These are phyloP conservation scores for Dallia pectoralis DNA, from an alignment of 2,797 vertebrate genomes.

Conservation along the genomic window DNA sequence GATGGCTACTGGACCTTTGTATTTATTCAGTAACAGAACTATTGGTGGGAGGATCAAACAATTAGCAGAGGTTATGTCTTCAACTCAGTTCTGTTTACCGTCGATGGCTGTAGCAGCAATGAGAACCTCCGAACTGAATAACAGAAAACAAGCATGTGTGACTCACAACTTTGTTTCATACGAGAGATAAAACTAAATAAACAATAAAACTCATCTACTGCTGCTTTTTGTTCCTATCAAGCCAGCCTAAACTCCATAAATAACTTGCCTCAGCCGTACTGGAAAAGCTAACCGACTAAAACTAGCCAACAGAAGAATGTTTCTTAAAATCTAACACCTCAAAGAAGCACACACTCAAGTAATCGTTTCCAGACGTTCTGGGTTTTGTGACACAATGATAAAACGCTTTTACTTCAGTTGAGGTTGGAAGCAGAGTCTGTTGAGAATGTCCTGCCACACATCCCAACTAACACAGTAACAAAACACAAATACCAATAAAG, in stretches of 20 bases:
- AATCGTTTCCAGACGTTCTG: slow-evolving; percentile 72
- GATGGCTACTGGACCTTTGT: neutral
- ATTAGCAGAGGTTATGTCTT: neutral
- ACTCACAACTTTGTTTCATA: slow-evolving; percentile 65
- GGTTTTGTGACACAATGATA: slow-evolving; percentile 31
- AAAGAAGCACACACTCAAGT: slow-evolving; percentile 42
- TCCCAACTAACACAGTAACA: neutral
- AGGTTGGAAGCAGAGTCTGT: slow-evolving; percentile 12
- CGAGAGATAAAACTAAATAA: slow-evolving; percentile 10
- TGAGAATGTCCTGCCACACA: slow-evolving; percentile 3
- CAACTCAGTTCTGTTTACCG: slow-evolving; percentile 64
- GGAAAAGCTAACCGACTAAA: slow-evolving; percentile 17
- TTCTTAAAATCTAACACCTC: slow-evolving; percentile 23
- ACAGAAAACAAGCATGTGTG: slow-evolving; percentile 65
- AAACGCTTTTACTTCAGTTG: slow-evolving; percentile 15
- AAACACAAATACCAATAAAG: neutral
- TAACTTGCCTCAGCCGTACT: neutral
- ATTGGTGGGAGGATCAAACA: neutral
- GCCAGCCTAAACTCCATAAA: slow-evolving; percentile 22
- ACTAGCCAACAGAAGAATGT: neutral
- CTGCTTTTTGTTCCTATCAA: slow-evolving; percentile 54
- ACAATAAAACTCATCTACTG: slow-evolving; percentile 61
- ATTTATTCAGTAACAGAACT: neutral
- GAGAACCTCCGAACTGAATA: slow-evolving; percentile 71
- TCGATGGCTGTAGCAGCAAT: slow-evolving; percentile 68